A percentile compares a stretch with the other conserved stretches of the same genome.
Evolutionary conservation across 2,888 invertebrate genomes (phyloP).

Genomic region (Philhelius pedissequus): DNA sequence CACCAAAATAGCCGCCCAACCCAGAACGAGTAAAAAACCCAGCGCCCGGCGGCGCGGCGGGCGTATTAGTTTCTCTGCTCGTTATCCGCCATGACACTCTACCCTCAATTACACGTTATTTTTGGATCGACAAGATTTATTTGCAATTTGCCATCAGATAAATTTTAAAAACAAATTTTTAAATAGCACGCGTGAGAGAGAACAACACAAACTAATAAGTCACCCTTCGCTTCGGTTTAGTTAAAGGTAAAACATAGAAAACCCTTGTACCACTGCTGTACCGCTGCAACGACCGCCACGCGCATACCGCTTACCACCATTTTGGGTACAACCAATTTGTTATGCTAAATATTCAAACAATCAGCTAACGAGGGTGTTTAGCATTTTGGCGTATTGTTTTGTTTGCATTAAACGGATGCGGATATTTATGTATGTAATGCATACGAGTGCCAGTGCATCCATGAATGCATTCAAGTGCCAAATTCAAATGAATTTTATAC

Average conservation of each 20-base stretch:
- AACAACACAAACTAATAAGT: conserved; percentile 22
- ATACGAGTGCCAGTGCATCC: background rate
- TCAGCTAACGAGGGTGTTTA: conserved; percentile 32
- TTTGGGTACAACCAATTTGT: conserved; percentile 9
- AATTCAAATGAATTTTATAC: conserved; percentile 38
- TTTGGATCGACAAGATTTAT: conserved; percentile 40
- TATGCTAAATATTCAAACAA: conserved; percentile 34
- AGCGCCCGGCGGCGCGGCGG: too few species aligned
- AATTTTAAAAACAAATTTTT: conserved; percentile 28
- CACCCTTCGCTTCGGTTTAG: background rate
- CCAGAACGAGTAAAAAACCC: background rate
- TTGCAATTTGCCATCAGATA: conserved; percentile 46
- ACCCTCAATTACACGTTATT: conserved; percentile 28
- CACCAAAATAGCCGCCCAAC: background rate
- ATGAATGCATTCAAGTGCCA: conserved; percentile 42
- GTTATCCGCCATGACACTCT: conserved; percentile 11
- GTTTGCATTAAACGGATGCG: conserved; percentile 4
- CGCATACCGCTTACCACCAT: background rate
- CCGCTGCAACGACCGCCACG: background rate
- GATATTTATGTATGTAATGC: too few species aligned
- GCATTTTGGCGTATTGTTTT: conserved; percentile 47
- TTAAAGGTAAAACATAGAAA: background rate
- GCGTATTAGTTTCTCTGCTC: conserved; percentile 46
- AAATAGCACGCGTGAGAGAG: conserved; percentile 20
- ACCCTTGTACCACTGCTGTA: background rate